Evolutionary conservation across 2,888 invertebrate species (phyloP).

Genomic region (Sympetrum striolatum): DNA sequence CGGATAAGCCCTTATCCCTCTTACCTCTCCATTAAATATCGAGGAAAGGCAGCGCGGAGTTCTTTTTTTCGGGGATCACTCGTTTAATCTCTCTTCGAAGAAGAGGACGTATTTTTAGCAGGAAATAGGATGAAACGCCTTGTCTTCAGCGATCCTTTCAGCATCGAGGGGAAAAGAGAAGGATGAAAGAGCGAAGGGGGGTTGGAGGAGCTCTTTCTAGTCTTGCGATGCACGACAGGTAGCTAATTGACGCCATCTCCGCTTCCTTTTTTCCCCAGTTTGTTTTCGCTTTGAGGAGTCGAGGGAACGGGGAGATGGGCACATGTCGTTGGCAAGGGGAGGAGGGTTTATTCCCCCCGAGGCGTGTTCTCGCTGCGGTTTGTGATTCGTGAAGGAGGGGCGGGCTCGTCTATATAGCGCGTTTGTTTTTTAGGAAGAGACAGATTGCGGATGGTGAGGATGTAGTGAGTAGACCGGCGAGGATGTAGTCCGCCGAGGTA

Average conservation of each 20-base stretch:
- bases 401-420: neutral
- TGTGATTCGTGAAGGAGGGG: slow-evolving; percentile 19
- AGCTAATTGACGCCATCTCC: slow-evolving; percentile 22
- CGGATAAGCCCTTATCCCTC: neutral
- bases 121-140: neutral
- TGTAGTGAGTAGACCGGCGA: neutral
- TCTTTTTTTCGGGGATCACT: neutral
- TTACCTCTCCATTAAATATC: neutral
- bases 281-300: neutral
- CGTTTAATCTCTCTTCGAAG: neutral
- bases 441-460: neutral
- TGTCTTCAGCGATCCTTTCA: neutral
- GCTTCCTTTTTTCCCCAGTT: neutral
- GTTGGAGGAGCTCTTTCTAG: neutral
- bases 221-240: slow-evolving; percentile 14
- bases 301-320: neutral
- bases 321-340: neutral
- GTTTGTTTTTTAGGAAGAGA: neutral
- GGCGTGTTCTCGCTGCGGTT: slow-evolving; percentile 30
- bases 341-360: neutral
- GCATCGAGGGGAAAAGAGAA: neutral
- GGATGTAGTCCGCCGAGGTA: neutral
- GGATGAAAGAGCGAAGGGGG: neutral
- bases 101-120: neutral
- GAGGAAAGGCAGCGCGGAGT: neutral